Conservation (phyloP, 2,113 vertebrate genomes). For the Catagonus wagneri region DNA sequence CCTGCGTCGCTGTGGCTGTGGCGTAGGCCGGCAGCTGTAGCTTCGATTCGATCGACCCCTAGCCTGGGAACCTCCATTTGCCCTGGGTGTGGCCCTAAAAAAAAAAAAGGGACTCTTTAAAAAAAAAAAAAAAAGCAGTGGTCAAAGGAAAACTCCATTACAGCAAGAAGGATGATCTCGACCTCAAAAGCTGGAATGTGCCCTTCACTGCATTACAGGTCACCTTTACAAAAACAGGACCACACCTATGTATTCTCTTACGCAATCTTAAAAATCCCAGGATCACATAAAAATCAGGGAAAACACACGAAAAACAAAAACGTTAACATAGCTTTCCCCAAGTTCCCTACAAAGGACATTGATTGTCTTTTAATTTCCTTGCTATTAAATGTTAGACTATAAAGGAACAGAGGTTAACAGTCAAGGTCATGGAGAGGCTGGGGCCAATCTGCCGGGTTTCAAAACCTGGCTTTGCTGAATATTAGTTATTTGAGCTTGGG, state of each 20-base stretch:
- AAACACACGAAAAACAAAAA: neutral
- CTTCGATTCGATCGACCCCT: no score
- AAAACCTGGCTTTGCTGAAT: neutral
- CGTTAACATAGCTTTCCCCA: neutral
- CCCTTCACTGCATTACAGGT: neutral
- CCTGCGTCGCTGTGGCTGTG: no score
- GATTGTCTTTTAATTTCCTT: neutral
- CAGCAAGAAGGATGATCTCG: neutral
- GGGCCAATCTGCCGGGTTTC: neutral
- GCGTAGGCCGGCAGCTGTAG: no score
- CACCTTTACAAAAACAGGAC: neutral
- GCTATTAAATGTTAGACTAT: neutral
- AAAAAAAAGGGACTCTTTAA: no score
- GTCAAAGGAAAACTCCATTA: neutral
- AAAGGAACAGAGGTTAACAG: neutral
- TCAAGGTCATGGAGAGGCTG: neutral
- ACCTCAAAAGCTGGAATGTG: neutral
- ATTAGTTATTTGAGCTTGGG: neutral
- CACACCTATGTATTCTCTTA: neutral
- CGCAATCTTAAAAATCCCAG: neutral
- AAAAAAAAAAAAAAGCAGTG: neutral
- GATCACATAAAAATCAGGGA: neutral
- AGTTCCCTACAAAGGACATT: neutral
- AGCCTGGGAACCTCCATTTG: no score
- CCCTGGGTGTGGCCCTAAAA: no score